Evolutionary conservation across 2,113 vertebrate species (phyloP).

Genomic region (Gadus chalcogrammus): DNA sequence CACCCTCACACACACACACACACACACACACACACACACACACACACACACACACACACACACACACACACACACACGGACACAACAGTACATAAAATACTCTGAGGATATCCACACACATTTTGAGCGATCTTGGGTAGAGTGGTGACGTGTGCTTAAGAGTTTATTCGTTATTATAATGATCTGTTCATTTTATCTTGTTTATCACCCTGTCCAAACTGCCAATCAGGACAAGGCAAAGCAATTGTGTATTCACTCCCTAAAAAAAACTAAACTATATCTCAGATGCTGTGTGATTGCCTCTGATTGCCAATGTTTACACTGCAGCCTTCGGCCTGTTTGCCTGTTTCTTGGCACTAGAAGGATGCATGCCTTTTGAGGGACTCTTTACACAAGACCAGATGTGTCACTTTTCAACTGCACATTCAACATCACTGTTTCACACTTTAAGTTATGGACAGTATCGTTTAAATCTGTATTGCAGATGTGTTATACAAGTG

Average conservation of each 20-base stretch:
- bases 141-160: background rate
- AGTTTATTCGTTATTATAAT: background rate
- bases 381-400: background rate
- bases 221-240: slow-evolving; percentile 2
- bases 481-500: background rate
- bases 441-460: background rate
- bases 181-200: background rate
- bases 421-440: background rate
- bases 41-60: too few species aligned
- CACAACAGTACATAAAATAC: too few species aligned
- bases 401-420: background rate
- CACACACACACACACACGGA: background rate
- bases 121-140: background rate
- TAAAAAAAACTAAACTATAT: background rate
- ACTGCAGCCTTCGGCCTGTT: slow-evolving; percentile 15
- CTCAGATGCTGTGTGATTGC: slow-evolving; percentile 11
- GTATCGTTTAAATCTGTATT: background rate
- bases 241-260: background rate
- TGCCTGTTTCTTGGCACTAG: slow-evolving; percentile 1
- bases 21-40: too few species aligned
- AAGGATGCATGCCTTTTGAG: background rate
- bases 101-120: background rate
- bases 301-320: slow-evolving; percentile 55
- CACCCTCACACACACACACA: background rate
- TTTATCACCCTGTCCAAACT: background rate